Percentiles rank a stretch among this genome's conserved stretches.
Evolutionary conservation across 2,113 vertebrate genomes (phyloP).

Genomic region (Tenrec ecaudatus): DNA sequence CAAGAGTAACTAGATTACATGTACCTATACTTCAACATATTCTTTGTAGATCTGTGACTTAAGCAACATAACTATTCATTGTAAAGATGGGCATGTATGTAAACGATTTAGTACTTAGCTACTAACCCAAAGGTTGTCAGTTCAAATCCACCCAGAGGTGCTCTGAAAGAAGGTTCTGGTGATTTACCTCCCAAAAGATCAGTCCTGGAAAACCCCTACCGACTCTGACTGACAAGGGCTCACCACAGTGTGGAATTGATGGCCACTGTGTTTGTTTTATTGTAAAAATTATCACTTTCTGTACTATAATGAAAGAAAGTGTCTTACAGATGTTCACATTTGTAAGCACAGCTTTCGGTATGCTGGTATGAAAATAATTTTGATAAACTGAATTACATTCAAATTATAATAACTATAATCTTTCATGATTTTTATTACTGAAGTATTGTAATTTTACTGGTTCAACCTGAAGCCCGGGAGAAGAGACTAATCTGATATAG

Average conservation of each 20-base stretch:
- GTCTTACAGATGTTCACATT: slow-evolving; percentile 19
- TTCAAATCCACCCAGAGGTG: background rate
- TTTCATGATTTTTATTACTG: slow-evolving; percentile 47
- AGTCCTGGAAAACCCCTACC: background rate
- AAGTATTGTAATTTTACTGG: slow-evolving; percentile 62
- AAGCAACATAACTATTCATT: slow-evolving; percentile 54
- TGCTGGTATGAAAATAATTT: slow-evolving; percentile 57
- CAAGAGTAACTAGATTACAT: background rate
- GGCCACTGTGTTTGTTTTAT: background rate
- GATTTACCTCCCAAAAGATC: background rate
- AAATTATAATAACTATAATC: slow-evolving; percentile 71
- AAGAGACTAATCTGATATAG: slow-evolving; percentile 53
- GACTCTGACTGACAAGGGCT: background rate
- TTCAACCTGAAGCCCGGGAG: slow-evolving; percentile 45
- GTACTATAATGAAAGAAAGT: slow-evolving; percentile 36
- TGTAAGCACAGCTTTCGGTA: slow-evolving; percentile 51
- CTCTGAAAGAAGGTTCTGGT: background rate
- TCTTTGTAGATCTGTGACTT: background rate
- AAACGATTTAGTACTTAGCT: background rate
- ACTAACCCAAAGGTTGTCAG: background rate
- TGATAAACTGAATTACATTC: slow-evolving; percentile 66
- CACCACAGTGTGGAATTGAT: background rate
- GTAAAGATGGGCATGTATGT: background rate
- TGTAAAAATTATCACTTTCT: slow-evolving; percentile 7
- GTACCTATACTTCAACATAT: background rate